Evolutionary conservation across 2,113 vertebrate genomes (phyloP).

Genomic region (Rhabdomys dilectus): DNA sequence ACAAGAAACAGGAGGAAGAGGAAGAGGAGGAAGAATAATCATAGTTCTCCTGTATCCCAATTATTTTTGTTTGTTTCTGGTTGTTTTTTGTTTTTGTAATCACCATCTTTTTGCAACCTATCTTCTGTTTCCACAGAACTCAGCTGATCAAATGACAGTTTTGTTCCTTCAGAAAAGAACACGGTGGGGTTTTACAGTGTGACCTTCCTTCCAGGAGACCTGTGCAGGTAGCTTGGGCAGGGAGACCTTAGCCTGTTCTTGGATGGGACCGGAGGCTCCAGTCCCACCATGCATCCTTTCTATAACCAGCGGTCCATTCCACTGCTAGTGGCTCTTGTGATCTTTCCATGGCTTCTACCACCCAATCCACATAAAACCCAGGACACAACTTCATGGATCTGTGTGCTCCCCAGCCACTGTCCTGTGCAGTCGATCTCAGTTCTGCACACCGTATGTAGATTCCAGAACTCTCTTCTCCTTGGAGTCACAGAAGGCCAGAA

Average conservation of each 20-base stretch:
- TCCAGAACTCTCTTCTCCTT: background rate
- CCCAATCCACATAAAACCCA: no score
- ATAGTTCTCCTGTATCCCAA: background rate
- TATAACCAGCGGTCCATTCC: background rate
- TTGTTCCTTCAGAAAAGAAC: background rate
- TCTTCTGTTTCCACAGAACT: background rate
- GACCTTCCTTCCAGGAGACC: background rate
- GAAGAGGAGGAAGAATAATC: background rate
- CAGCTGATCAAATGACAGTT: background rate
- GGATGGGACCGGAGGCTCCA: background rate
- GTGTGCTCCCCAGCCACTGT: background rate
- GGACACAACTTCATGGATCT: background rate
- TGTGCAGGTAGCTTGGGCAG: fast-evolving
- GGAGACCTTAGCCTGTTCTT: background rate
- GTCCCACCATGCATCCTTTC: background rate
- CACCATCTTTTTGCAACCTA: background rate
- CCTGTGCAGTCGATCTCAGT: background rate
- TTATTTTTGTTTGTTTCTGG: background rate
- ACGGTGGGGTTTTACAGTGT: background rate
- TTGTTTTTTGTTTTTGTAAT: background rate
- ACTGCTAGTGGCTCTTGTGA: fast-evolving
- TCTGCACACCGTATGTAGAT: background rate
- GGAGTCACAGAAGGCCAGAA: background rate
- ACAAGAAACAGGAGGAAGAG: background rate
- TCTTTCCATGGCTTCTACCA: background rate